Evolutionary conservation across 2,888 invertebrate genomes (phyloP).

Genomic region (Hirtodrosophila histrioides): DNA sequence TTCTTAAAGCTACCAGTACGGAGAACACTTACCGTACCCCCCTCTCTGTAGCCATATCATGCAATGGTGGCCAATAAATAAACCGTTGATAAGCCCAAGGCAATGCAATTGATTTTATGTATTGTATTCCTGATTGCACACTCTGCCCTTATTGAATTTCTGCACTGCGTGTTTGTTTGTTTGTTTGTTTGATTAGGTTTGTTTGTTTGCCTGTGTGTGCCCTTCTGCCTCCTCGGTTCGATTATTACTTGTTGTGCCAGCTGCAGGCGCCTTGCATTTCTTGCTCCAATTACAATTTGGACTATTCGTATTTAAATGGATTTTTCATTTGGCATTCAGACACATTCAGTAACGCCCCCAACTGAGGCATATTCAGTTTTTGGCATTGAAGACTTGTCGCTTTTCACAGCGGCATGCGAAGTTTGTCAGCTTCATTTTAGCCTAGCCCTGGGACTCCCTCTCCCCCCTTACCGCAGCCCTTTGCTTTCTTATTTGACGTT

Average conservation of each 20-base stretch:
- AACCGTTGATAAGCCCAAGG: constrained; percentile 75
- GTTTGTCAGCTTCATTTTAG: constrained; percentile 34
- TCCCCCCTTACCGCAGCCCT: neutral
- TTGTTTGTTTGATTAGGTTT: constrained; percentile 32
- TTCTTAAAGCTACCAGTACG: constrained; percentile 49
- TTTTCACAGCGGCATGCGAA: constrained; percentile 52
- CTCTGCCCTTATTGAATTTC: constrained; percentile 50
- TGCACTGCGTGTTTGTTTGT: constrained; percentile 34
- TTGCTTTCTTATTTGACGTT: constrained; percentile 44
- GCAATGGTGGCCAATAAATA: constrained; percentile 68
- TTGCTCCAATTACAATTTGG: constrained; percentile 35
- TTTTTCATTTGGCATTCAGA: constrained; percentile 38
- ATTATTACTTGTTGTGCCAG: constrained; percentile 42
- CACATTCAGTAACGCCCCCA: constrained; percentile 1
- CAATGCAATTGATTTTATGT: constrained; percentile 78
- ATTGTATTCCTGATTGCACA: constrained; percentile 72
- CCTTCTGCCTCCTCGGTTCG: constrained; percentile 20
- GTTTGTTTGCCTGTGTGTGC: constrained; percentile 21
- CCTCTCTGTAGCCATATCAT: neutral
- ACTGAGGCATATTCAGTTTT: neutral
- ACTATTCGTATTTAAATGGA: constrained; percentile 37
- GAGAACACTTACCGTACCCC: neutral
- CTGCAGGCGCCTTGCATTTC: constrained; percentile 8
- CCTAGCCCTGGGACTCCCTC: neutral
- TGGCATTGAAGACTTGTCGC: constrained; percentile 19